Base-by-base conservation (phyloP, 2,888 invertebrate species). In the Aromia moschata region DNA sequence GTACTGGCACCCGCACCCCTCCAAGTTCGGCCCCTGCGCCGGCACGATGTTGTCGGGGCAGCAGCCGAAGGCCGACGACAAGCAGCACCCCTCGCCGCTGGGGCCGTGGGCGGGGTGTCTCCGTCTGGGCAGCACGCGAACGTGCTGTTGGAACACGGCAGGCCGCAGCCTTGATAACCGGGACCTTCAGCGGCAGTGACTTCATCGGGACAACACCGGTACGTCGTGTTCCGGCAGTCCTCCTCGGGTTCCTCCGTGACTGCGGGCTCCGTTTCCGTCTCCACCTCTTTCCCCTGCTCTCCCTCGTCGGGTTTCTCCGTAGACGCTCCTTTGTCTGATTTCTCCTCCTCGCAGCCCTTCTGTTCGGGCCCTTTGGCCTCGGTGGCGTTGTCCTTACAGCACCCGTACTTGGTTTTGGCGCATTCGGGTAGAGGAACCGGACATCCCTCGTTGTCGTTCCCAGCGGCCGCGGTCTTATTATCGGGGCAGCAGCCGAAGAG, bases 71-170 rank as follows among this genome's bases (percentile, higher is more conserved):
- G 84, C 81, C 1, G 58, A 54, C 17, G 84, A 84, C 44, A 93
- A 79, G 71, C 94, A 94, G 75, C 94, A 94, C 0, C 96, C 97
- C 79, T 94, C 92, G 38, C 85, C 82, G n/a, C 59, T 87, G 0
- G 88, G 87, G 1, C 97, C 98, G 73, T 94, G 93, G 1, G 97
- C 93, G 0, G 94, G 0, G 93, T 94, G 69, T 86, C 80, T 1
- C 87, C 87, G 76, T 98, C 96, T 1, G 87, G 86, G 74, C 98
- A 98, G 77, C 98, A 98, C 2, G 97, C 96, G 77, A 87, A 91
- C 0, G 85, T 83, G 18, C 89, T 86, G 1, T 84, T 83, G 17
- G 86, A 84, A 77, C 94, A 94, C 0, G 86, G 81, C 64, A 86
- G 83, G 41, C 84, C 84, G 75, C 97, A 97, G 2, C 94, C 96